Conservation (phyloP, 2,113 vertebrate genomes). For the Aptenodytes patagonicus region DNA sequence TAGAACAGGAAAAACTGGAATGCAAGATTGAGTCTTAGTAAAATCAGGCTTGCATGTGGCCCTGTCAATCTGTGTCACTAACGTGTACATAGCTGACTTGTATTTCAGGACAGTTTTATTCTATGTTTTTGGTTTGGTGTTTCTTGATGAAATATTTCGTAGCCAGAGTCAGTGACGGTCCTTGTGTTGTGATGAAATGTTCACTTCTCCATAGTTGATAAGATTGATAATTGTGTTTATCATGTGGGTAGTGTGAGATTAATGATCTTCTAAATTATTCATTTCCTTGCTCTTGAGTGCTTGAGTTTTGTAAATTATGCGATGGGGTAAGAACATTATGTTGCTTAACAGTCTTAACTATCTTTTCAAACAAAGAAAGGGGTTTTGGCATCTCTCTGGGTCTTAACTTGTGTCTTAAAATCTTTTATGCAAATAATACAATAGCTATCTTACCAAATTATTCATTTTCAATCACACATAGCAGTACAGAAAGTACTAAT, state of each 20-base stretch:
- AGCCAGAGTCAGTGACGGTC: neutral
- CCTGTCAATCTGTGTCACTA: neutral
- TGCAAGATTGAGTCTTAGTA: neutral
- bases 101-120: neutral
- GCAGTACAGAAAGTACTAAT: neutral
- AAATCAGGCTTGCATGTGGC: neutral
- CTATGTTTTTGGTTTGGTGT: neutral
- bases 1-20: neutral
- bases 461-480: neutral
- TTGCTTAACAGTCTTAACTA: slow-evolving; percentile 25
- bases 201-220: neutral
- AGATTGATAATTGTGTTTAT: slow-evolving; percentile 21
- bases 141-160: neutral
- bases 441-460: neutral
- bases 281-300: slow-evolving; percentile 10
- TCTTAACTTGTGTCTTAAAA: neutral
- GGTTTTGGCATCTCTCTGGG: neutral
- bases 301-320: slow-evolving; percentile 40
- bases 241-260: slow-evolving; percentile 19
- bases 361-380: neutral
- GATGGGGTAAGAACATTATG: neutral
- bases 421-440: neutral
- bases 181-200: neutral
- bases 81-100: neutral
- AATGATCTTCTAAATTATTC: slow-evolving; percentile 52